Evolutionary conservation across 2,113 vertebrate genomes (phyloP).

Genomic region (Daphoenositta chrysoptera): DNA sequence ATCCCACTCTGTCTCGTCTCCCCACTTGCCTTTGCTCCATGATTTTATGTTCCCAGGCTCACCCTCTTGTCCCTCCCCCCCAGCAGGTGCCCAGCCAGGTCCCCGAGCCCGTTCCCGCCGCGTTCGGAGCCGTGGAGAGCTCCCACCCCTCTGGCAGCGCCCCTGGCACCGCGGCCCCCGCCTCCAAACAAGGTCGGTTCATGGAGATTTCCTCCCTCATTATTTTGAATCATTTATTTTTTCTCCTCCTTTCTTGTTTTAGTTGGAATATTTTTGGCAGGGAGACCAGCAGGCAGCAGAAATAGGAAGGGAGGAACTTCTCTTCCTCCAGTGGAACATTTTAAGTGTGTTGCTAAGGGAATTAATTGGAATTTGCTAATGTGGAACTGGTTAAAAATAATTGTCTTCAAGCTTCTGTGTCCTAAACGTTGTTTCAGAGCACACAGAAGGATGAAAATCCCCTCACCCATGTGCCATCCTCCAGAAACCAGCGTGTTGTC

Average conservation of each 20-base stretch:
- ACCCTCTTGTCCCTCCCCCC: constrained; percentile 85
- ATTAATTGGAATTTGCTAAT: constrained; percentile 12
- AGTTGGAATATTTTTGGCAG: background rate
- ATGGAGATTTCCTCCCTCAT: constrained; percentile 21
- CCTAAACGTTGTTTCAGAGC: background rate
- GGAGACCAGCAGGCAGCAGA: background rate
- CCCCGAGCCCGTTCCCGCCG: constrained; percentile 80
- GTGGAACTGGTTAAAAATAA: background rate
- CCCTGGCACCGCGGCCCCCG: constrained; percentile 50
- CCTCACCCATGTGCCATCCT: background rate
- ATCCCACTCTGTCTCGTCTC: background rate
- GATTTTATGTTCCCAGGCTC: constrained; percentile 73
- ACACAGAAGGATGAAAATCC: background rate
- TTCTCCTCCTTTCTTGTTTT: background rate
- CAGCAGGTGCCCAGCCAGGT: constrained; percentile 92
- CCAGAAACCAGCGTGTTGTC: background rate
- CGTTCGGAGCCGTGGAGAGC: constrained; percentile 75
- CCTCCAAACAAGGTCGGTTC: constrained; percentile 83
- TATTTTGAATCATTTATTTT: background rate
- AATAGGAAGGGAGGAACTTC: background rate
- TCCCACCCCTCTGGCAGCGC: constrained; percentile 68
- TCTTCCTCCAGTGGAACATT: background rate
- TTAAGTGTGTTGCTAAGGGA: constrained; percentile 18
- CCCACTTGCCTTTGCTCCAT: constrained; percentile 21
- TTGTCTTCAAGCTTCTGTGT: background rate